phyloP scores from a whole-genome alignment of 2,113 vertebrate genomes.

The Anhinga anhinga region DNA sequence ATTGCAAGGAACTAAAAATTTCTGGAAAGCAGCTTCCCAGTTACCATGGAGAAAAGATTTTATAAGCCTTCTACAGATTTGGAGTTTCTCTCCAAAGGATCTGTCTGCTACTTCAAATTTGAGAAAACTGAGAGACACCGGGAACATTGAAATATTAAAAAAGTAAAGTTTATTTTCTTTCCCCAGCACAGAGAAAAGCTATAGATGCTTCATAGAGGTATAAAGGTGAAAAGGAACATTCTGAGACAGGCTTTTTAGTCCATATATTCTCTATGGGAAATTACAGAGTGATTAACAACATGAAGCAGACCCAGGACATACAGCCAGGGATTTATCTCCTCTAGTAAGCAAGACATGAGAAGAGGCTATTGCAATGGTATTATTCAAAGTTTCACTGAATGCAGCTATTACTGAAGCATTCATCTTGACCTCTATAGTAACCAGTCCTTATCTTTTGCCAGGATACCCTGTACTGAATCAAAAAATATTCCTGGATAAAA shows the following conservation, averaged over 20 bases:
- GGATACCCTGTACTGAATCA: background rate
- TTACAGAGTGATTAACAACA: background rate
- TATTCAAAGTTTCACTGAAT: background rate
- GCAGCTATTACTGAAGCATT: background rate
- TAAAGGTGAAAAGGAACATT: background rate
- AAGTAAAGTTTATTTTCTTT: background rate
- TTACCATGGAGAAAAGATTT: background rate
- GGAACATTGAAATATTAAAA: background rate
- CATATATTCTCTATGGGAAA: constrained; percentile 4
- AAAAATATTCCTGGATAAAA: background rate
- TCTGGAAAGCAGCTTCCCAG: background rate
- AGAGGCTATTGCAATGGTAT: background rate
- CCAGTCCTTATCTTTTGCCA: background rate
- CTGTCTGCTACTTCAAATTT: background rate
- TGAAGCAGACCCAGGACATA: background rate
- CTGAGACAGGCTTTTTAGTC: background rate
- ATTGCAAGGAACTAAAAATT: background rate
- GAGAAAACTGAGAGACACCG: background rate
- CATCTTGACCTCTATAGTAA: background rate
- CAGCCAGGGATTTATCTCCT: background rate
- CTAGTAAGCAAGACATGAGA: background rate
- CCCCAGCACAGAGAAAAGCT: background rate
- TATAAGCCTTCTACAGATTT: background rate
- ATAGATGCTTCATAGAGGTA: background rate
- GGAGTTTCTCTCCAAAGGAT: background rate